Evolutionary conservation across 2,797 vertebrate species (phyloP).

Genomic region (Holocentrus rufus): DNA sequence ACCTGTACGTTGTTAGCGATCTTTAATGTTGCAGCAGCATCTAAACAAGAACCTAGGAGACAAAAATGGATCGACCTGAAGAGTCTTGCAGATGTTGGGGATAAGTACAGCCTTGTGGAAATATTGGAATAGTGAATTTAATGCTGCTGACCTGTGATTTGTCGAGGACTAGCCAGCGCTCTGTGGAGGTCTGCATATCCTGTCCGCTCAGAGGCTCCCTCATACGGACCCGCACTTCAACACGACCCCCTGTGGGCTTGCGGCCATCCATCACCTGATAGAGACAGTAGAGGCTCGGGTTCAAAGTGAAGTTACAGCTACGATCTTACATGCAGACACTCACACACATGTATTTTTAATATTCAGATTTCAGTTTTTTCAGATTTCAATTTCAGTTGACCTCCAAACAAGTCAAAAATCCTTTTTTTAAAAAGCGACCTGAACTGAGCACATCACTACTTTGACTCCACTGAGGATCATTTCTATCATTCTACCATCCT

Average conservation of each 20-base stretch:
- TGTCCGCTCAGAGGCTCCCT: slow-evolving; percentile 93
- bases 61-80: neutral
- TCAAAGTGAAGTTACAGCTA: too few species aligned
- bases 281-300: neutral
- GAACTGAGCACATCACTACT: too few species aligned
- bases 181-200: slow-evolving; percentile 88
- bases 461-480: too few species aligned
- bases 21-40: slow-evolving; percentile 26
- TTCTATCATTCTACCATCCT: too few species aligned
- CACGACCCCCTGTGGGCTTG: slow-evolving; percentile 91
- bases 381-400: too few species aligned
- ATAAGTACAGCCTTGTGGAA: neutral
- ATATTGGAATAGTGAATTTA: neutral
- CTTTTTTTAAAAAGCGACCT: too few species aligned
- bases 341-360: too few species aligned
- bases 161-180: slow-evolving; percentile 94
- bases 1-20: slow-evolving; percentile 38
- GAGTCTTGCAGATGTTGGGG: neutral
- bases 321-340: too few species aligned
- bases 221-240: slow-evolving; percentile 93
- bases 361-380: too few species aligned
- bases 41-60: slow-evolving; percentile 67
- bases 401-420: too few species aligned
- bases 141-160: slow-evolving; percentile 67
- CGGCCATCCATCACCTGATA: slow-evolving; percentile 93